Evolutionary conservation across 2,888 invertebrate genomes (phyloP).

Genomic region (Lasioglossum vierecki): DNA sequence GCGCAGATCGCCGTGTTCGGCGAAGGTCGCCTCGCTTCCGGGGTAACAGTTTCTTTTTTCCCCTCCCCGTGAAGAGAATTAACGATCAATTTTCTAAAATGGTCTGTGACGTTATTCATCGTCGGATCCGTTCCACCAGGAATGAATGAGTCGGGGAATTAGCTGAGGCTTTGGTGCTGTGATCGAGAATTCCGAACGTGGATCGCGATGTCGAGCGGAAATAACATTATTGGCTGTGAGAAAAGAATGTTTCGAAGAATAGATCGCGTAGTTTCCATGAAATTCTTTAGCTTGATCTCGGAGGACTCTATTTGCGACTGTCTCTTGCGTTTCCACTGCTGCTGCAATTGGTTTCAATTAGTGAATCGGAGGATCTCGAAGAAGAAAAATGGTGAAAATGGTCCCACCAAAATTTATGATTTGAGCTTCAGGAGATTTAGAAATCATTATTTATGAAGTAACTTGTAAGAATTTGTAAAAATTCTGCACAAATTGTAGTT

Average conservation of each 20-base stretch:
- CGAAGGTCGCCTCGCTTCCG: conserved; percentile 56
- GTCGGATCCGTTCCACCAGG: background rate
- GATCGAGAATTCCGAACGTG: conserved; percentile 8
- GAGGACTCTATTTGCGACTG: background rate
- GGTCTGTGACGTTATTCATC: background rate
- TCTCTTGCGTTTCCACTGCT: background rate
- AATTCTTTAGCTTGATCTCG: background rate
- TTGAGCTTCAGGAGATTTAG: background rate
- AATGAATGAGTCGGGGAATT: background rate
- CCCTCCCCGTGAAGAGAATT: background rate
- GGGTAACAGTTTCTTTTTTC: conserved; percentile 7
- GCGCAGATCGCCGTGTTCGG: conserved; percentile 48
- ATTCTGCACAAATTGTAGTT: background rate
- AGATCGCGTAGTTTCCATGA: background rate
- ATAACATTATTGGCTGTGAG: background rate
- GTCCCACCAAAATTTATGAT: background rate
- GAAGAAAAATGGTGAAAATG: background rate
- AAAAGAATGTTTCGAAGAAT: background rate
- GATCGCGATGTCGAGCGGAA: background rate
- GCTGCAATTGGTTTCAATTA: background rate
- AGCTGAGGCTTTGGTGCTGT: background rate
- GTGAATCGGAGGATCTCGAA: background rate
- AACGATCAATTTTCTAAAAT: conserved; percentile 4
- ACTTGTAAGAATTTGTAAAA: background rate
- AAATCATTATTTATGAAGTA: too few relatives aligned